Evolutionary conservation across 2,113 vertebrate species (phyloP).

Genomic region (Tor tambroides): DNA sequence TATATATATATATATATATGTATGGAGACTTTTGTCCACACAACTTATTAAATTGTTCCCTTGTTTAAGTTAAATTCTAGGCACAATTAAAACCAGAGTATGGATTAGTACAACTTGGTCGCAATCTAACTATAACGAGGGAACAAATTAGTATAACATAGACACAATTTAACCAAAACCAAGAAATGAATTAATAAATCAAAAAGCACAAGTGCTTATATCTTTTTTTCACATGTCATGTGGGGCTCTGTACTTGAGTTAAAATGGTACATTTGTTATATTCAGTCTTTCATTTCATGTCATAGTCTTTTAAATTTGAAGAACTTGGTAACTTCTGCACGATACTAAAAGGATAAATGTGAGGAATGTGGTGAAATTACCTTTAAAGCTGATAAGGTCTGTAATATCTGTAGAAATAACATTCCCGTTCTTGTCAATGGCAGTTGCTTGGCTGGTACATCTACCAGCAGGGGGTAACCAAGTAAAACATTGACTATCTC

Average conservation of each 20-base stretch:
- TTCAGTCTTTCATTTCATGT: background rate
- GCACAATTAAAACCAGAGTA: too few species aligned
- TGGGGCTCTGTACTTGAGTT: background rate
- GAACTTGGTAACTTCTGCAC: background rate
- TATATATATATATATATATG: too few species aligned
- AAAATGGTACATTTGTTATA: background rate
- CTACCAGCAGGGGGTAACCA: background rate
- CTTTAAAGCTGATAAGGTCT: background rate
- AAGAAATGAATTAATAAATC: too few species aligned
- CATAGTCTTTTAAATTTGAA: background rate
- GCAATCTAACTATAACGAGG: too few species aligned
- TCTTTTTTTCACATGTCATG: too few species aligned
- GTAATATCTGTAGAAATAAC: background rate
- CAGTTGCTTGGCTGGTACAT: background rate
- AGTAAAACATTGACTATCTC: background rate
- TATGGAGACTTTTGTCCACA: too few species aligned
- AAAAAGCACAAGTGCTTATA: too few species aligned
- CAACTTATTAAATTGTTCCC: too few species aligned
- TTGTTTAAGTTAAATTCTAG: too few species aligned
- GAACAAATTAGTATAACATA: too few species aligned
- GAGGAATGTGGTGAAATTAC: background rate
- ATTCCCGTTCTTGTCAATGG: background rate
- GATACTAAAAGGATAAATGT: background rate
- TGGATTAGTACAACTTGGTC: too few species aligned
- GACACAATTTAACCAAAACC: too few species aligned